These are phyloP conservation scores for Nannoperca australis DNA, from an alignment of 2,797 vertebrate genomes.

Conservation along the genomic window DNA sequence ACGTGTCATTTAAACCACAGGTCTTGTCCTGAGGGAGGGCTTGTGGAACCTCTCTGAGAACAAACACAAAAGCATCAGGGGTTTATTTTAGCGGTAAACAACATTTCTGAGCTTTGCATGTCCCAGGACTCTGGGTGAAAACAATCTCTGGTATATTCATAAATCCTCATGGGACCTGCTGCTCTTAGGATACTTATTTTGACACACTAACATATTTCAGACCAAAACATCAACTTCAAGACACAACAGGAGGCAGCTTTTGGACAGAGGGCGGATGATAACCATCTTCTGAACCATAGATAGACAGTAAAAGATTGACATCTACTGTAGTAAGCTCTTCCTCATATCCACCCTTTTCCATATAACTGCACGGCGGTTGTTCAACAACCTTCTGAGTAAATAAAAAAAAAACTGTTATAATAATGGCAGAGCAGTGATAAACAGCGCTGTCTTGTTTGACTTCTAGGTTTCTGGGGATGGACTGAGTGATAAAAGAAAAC, in stretches of 20 bases:
- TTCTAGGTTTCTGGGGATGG: conserved; percentile 17
- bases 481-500: conserved; percentile 12
- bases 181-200: conserved; percentile 1
- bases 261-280: conserved; percentile 41
- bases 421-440: conserved; percentile 13
- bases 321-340: conserved; percentile 2
- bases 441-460: conserved; percentile 14
- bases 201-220: not conserved
- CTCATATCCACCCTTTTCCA: not conserved
- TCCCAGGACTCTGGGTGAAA: conserved; percentile 33
- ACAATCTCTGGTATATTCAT: conserved; percentile 22
- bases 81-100: conserved; percentile 72
- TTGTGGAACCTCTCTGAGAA: conserved; percentile 48
- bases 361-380: conserved; percentile 20
- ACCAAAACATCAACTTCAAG: conserved; percentile 27
- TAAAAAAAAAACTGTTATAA: not conserved
- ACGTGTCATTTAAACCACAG: conserved; percentile 28
- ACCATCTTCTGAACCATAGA: conserved; percentile 37
- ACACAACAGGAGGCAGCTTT: conserved; percentile 7
- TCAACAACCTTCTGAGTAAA: conserved; percentile 24
- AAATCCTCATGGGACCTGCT: conserved; percentile 15
- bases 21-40: conserved; percentile 28
- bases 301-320: conserved; percentile 35
- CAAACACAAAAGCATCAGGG: conserved; percentile 45
- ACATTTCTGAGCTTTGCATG: conserved; percentile 27